These are phyloP conservation scores for Isichthys henryi DNA, from an alignment of 2,113 vertebrate genomes.

Conservation along the genomic window DNA sequence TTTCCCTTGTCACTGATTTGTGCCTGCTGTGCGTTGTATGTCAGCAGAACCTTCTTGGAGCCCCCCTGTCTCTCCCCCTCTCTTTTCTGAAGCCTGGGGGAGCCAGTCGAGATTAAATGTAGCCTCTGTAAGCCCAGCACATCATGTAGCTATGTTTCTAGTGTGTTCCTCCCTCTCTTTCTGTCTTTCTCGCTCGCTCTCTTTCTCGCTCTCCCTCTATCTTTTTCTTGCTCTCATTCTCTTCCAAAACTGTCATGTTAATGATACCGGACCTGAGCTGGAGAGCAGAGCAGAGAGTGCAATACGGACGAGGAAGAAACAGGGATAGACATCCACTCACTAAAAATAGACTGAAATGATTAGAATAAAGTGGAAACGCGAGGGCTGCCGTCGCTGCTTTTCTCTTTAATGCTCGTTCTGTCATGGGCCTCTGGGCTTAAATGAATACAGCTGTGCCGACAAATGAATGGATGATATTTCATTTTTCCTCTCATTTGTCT, in stretches of 20 bases:
- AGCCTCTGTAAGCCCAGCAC: constrained; percentile 88
- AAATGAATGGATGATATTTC: constrained; percentile 58
- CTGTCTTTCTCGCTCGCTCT: constrained; percentile 26
- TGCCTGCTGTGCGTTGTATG: constrained; percentile 71
- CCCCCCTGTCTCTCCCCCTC: constrained; percentile 37
- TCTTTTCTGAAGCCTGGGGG: constrained; percentile 79
- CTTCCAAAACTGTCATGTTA: constrained; percentile 44
- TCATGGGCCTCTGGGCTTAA: constrained; percentile 54
- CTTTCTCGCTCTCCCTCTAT: constrained; percentile 29
- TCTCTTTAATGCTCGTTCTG: constrained; percentile 32
- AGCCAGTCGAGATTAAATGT: constrained; percentile 92
- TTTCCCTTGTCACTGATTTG: constrained; percentile 78
- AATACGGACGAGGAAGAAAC: constrained; percentile 37
- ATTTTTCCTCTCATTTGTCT: constrained; percentile 34
- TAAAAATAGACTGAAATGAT: constrained; percentile 30
- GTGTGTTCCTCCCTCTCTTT: constrained; percentile 44
- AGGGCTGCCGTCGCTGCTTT: constrained; percentile 31
- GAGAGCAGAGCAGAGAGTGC: constrained; percentile 1
- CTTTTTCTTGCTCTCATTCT: constrained; percentile 24
- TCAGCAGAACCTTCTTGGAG: constrained; percentile 71
- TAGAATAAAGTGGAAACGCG: constrained; percentile 30
- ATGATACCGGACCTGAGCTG: constrained; percentile 53
- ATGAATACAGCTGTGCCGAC: constrained; percentile 59
- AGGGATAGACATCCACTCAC: constrained; percentile 40
- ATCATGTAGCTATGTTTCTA: constrained; percentile 80